A percentile compares a stretch with the other conserved stretches of the same genome.
phyloP scores from a whole-genome alignment of 92 coral and sea anemone genomes.

The Phenganax marumi region DNA sequence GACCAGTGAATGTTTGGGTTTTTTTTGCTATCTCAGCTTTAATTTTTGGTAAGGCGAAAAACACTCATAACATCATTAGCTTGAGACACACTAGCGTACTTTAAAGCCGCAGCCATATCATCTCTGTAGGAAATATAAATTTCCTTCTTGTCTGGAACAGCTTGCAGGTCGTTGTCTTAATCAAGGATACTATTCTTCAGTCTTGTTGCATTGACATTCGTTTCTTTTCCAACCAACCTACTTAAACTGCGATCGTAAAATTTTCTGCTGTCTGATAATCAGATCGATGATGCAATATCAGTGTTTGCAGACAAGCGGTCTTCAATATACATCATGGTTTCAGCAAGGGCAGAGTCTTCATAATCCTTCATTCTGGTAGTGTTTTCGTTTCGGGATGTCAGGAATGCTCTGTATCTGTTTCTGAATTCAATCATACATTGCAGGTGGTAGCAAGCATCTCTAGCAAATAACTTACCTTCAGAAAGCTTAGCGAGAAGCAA shows the following conservation, averaged over 20 bases:
- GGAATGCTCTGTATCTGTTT: constrained; percentile 9
- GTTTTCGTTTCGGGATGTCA: not conserved
- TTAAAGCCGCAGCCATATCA: constrained; percentile 19
- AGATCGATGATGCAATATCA: not conserved
- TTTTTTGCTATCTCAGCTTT: constrained; percentile 1
- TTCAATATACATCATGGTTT: constrained; percentile 38
- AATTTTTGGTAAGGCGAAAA: constrained; percentile 3
- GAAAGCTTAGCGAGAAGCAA: constrained; percentile 32
- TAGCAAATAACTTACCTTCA: constrained; percentile 27
- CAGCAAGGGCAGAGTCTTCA: constrained; percentile 12
- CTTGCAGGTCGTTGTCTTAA: constrained; percentile 27
- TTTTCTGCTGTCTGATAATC: constrained; percentile 23
- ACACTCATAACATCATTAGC: not conserved
- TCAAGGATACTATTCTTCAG: constrained; percentile 14
- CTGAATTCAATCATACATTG: constrained; percentile 14
- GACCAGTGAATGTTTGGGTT: not conserved
- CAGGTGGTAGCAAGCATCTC: constrained; percentile 32
- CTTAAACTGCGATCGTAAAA: constrained; percentile 16
- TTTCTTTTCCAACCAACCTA: constrained; percentile 34
- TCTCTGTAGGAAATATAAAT: constrained; percentile 16
- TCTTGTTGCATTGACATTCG: constrained; percentile 13
- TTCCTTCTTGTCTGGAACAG: constrained; percentile 29
- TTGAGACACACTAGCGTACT: constrained; percentile 11
- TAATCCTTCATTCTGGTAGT: constrained; percentile 15
- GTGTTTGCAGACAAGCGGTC: constrained; percentile 7